Conservation (phyloP, 1,140 invertebrate species). For the Teleogryllus occipitalis region DNA sequence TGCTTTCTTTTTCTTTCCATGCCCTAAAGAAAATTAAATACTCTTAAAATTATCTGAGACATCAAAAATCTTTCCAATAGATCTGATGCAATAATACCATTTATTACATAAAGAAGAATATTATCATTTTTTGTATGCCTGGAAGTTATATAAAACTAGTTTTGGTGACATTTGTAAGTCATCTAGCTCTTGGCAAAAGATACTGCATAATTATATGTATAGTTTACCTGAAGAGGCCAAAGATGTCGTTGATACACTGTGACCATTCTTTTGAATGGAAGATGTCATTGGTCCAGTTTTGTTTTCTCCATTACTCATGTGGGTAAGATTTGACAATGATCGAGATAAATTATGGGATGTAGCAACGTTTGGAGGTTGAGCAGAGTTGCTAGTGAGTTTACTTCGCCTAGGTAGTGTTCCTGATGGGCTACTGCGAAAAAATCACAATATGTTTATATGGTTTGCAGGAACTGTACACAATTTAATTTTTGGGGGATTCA, state of each 20-base stretch:
- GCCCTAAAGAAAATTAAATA: conserved; percentile 7
- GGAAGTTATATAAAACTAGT: no score
- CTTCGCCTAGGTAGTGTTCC: conserved; percentile 28
- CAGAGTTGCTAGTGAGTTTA: conserved; percentile 23
- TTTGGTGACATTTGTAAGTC: no score
- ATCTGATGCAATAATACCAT: no score
- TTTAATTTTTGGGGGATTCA: no score
- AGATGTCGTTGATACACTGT: conserved; percentile 14
- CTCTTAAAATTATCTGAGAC: no score
- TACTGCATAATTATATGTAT: no score
- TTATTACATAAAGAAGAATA: no score
- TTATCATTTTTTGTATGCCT: no score
- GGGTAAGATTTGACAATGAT: conserved; percentile 29
- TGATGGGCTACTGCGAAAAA: conserved; percentile 22
- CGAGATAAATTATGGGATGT: conserved; percentile 25
- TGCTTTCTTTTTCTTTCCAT: conserved; percentile 20
- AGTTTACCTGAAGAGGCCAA: conserved; percentile 14
- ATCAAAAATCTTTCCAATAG: no score
- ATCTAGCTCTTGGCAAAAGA: no score
- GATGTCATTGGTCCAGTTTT: background rate
- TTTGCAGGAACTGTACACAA: no score
- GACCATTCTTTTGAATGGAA: background rate
- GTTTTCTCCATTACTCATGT: background rate
- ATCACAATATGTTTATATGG: background rate
- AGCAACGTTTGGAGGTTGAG: background rate